Evolutionary conservation across 2,797 vertebrate species (phyloP).

Genomic region (Gephyroberyx darwinii): DNA sequence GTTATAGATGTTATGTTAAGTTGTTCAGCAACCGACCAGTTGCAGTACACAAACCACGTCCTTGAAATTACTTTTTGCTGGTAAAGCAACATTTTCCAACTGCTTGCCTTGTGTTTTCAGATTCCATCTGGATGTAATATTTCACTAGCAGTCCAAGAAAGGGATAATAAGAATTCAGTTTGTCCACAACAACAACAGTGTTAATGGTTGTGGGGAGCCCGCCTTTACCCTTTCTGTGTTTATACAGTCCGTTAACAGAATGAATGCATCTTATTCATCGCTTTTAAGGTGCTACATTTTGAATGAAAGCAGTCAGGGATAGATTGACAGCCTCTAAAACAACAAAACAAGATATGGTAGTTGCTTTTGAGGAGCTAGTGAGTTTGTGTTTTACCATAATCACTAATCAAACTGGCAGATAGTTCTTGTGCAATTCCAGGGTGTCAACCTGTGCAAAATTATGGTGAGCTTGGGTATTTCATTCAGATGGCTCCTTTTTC

Average conservation of each 20-base stretch:
- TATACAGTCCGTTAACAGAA: not conserved
- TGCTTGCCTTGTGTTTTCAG: conserved; percentile 24
- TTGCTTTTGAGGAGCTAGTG: no score
- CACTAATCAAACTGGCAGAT: no score
- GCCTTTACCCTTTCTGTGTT: conserved; percentile 2
- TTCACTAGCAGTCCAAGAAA: conserved; percentile 17
- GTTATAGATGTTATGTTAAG: not conserved
- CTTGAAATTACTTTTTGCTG: conserved; percentile 3
- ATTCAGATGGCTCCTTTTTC: no score
- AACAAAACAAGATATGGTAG: no score
- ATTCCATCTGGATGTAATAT: conserved; percentile 5
- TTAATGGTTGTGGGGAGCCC: conserved; percentile 1
- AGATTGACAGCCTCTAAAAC: no score
- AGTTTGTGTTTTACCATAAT: no score
- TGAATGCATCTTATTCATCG: not conserved
- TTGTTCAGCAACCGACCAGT: not conserved
- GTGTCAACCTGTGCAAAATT: no score
- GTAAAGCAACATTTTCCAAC: not conserved
- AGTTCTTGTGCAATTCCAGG: no score
- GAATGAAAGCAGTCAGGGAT: not conserved
- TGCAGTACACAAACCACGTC: not conserved
- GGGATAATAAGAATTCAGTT: conserved; percentile 6
- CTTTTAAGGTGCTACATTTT: not conserved
- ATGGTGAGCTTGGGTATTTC: no score
- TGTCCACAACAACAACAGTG: conserved; percentile 5